Conservation (phyloP, 2,888 invertebrate genomes). For the Capitulum mitella region DNA sequence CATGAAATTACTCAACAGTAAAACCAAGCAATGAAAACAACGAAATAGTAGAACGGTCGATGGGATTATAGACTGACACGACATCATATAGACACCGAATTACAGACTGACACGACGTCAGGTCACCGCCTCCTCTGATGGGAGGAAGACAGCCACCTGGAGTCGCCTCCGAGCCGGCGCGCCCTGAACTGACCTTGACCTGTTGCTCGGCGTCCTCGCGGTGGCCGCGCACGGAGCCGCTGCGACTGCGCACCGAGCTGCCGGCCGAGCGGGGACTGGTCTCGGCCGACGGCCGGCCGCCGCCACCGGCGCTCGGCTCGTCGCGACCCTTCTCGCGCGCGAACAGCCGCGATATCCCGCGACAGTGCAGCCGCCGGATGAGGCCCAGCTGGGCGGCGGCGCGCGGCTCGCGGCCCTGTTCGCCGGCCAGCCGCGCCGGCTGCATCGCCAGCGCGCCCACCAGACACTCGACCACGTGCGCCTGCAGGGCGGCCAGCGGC, state of each 20-base stretch:
- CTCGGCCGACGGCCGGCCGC: not conserved
- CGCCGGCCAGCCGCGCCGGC: conserved; percentile 3
- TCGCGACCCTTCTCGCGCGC: not conserved
- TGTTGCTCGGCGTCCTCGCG: not conserved
- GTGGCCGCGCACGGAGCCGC: not conserved
- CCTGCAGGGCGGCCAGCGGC: conserved; percentile 37
- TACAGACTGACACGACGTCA: too few species aligned
- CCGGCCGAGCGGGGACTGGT: conserved; percentile 1
- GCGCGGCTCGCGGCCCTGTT: not conserved
- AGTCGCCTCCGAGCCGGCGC: too few species aligned
- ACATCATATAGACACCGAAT: too few species aligned
- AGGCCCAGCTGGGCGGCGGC: not conserved
- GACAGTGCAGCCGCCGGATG: conserved; percentile 12
- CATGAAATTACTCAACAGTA: too few species aligned
- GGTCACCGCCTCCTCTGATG: too few species aligned
- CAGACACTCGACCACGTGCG: conserved; percentile 27
- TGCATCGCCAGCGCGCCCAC: conserved; percentile 7
- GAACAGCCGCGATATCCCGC: not conserved
- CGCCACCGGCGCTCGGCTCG: not conserved
- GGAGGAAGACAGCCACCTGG: too few species aligned
- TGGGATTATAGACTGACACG: too few species aligned
- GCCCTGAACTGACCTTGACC: not conserved
- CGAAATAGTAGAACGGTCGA: too few species aligned
- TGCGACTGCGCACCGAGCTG: not conserved
- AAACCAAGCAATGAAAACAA: too few species aligned